phyloP scores from a whole-genome alignment of 2,888 invertebrate genomes.

The Latheticus oryzae region DNA sequence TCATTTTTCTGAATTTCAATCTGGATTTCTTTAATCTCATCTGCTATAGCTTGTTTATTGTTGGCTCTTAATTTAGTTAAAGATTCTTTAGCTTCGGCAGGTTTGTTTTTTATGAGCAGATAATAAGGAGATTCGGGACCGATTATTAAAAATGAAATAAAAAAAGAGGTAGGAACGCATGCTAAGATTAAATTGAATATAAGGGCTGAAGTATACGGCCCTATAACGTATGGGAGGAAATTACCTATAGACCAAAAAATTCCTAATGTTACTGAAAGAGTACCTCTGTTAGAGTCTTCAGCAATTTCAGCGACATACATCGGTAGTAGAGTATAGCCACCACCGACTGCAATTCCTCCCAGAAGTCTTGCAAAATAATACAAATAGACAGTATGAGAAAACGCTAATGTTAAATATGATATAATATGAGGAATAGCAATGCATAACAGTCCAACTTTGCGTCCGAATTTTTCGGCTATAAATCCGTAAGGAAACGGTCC shows the following conservation, averaged over 20 bases:
- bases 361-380: slow-evolving; percentile 71
- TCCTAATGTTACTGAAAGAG: slow-evolving; percentile 73
- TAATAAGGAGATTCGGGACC: slow-evolving; percentile 35
- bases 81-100: slow-evolving; percentile 11
- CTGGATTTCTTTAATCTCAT: slow-evolving; percentile 15
- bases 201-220: slow-evolving; percentile 18
- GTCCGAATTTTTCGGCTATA: slow-evolving; percentile 73
- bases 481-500: slow-evolving; percentile 79
- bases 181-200: slow-evolving; percentile 34
- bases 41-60: slow-evolving; percentile 9
- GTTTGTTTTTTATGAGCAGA: slow-evolving; percentile 17
- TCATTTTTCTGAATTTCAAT: slow-evolving; percentile 63
- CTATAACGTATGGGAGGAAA: slow-evolving; percentile 26
- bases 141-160: slow-evolving; percentile 63
- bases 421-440: slow-evolving; percentile 74
- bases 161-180: slow-evolving; percentile 26
- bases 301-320: slow-evolving; percentile 91
- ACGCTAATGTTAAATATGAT: slow-evolving; percentile 77
- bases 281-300: slow-evolving; percentile 82
- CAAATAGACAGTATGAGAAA: slow-evolving; percentile 66
- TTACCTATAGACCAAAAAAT: slow-evolving; percentile 37
- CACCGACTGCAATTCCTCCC: slow-evolving; percentile 76
- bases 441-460: slow-evolving; percentile 75
- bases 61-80: slow-evolving; percentile 11
- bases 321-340: slow-evolving; percentile 79